phyloP scores from a whole-genome alignment of 2,888 invertebrate genomes.

The Chalcis sispes region DNA sequence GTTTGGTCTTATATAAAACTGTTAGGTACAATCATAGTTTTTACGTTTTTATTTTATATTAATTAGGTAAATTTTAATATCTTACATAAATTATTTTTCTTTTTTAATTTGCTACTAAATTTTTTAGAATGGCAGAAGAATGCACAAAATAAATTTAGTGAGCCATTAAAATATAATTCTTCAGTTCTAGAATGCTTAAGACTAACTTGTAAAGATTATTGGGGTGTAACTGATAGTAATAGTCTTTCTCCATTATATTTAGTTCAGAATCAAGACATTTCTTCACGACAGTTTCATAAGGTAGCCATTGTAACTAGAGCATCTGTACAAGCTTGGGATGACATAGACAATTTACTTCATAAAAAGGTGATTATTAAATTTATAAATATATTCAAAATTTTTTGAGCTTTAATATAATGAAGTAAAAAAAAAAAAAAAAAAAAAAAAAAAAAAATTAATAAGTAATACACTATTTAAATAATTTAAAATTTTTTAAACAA shows the following conservation, averaged over 20 bases:
- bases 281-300: slow-evolving; percentile 83
- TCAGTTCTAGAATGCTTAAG: slow-evolving; percentile 78
- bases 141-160: slow-evolving; percentile 74
- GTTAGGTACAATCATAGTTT: slow-evolving; percentile 65
- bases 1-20: slow-evolving; percentile 72
- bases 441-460: no score
- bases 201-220: slow-evolving; percentile 78
- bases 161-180: slow-evolving; percentile 66
- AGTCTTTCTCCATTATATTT: slow-evolving; percentile 79
- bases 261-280: slow-evolving; percentile 78
- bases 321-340: slow-evolving; percentile 80
- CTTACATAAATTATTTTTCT: slow-evolving; percentile 16
- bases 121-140: slow-evolving; percentile 81
- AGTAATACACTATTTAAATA: not conserved
- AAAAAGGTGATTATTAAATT: slow-evolving; percentile 77
- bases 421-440: no score
- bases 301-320: slow-evolving; percentile 82
- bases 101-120: no score
- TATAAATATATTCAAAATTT: not conserved
- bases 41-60: no score
- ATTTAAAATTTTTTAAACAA: not conserved
- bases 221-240: slow-evolving; percentile 78
- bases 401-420: not conserved
- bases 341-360: slow-evolving; percentile 80
- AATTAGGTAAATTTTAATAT: not conserved